These are phyloP conservation scores for Erpetoichthys calabaricus DNA, from an alignment of 2,797 vertebrate genomes.

Conservation along the genomic window DNA sequence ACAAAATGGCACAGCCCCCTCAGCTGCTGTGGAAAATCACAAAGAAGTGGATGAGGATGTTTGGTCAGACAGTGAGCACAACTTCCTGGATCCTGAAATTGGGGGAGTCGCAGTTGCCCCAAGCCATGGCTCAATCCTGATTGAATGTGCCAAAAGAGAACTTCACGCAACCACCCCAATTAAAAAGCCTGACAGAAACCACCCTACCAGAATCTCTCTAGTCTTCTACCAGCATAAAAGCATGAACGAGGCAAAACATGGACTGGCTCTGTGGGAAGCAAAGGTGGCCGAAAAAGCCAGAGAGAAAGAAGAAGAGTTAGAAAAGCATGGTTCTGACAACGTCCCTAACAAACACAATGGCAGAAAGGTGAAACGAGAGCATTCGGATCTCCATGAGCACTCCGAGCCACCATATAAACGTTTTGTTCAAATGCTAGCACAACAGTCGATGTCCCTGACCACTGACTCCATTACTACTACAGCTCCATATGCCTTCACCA, in stretches of 20 bases:
- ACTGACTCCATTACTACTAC: slow-evolving; percentile 85
- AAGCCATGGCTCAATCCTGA: slow-evolving; percentile 89
- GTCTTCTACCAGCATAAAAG: slow-evolving; percentile 99
- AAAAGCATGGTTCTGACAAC: slow-evolving; percentile 72
- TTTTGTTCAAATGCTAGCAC: slow-evolving; percentile 74
- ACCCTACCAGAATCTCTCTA: slow-evolving; percentile 87
- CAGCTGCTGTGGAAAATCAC: slow-evolving; percentile 22
- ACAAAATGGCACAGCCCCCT: slow-evolving; percentile 27
- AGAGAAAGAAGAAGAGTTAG: slow-evolving; percentile 87
- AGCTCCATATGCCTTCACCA: slow-evolving; percentile 90
- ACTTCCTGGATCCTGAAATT: slow-evolving; percentile 87
- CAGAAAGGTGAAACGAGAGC: slow-evolving; percentile 79
- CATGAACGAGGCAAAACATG: slow-evolving; percentile 92
- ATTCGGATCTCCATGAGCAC: slow-evolving; percentile 55
- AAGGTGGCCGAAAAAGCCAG: slow-evolving; percentile 94
- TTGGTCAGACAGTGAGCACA: slow-evolving; percentile 98
- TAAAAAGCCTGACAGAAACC: slow-evolving; percentile 79
- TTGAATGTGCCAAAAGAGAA: slow-evolving; percentile 94
- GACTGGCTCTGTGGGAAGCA: slow-evolving; percentile 88
- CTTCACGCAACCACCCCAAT: slow-evolving; percentile 90
- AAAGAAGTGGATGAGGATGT: slow-evolving; percentile 67
- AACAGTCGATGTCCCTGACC: slow-evolving; percentile 75
- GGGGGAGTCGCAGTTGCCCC: slow-evolving; percentile 93
- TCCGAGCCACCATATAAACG: slow-evolving; percentile 71
- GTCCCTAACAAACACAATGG: slow-evolving; percentile 68